phyloP scores from a whole-genome alignment of 2,113 vertebrate species.

The Bolborhynchus lineola region DNA sequence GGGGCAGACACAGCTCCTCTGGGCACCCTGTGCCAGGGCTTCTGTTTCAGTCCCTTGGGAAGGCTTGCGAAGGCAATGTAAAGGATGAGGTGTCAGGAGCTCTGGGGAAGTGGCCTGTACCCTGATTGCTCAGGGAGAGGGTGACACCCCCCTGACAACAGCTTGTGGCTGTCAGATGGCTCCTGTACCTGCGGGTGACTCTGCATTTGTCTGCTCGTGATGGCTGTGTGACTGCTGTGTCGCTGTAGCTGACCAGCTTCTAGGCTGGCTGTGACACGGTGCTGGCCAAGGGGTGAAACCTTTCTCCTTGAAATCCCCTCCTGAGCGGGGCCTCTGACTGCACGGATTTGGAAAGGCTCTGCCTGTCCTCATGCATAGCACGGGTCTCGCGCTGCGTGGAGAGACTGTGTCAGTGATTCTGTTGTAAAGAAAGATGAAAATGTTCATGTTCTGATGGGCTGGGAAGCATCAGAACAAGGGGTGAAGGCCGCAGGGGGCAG shows the following conservation, averaged over 20 bases:
- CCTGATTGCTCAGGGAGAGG: neutral
- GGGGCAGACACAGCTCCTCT: neutral
- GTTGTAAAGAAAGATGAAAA: neutral
- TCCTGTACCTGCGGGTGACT: neutral
- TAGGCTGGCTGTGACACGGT: neutral
- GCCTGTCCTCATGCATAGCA: neutral
- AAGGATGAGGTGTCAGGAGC: neutral
- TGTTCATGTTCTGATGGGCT: rapidly evolving
- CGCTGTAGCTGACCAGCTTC: neutral
- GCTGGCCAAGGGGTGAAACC: neutral
- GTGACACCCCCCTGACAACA: neutral
- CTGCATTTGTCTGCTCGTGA: rapidly evolving
- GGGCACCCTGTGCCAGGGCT: neutral
- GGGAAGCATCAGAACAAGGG: neutral
- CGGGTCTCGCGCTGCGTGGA: neutral
- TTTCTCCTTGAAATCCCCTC: neutral
- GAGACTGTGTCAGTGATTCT: neutral
- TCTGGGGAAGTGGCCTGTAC: neutral
- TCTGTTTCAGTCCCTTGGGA: neutral
- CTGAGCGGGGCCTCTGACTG: neutral
- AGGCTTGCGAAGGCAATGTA: neutral
- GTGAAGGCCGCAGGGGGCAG: neutral
- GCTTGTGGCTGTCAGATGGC: neutral
- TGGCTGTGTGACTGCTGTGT: too few relatives aligned
- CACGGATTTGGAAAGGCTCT: neutral